Evolutionary conservation across 1,140 invertebrate genomes (phyloP).

Genomic region (Neuroterus valhalla): DNA sequence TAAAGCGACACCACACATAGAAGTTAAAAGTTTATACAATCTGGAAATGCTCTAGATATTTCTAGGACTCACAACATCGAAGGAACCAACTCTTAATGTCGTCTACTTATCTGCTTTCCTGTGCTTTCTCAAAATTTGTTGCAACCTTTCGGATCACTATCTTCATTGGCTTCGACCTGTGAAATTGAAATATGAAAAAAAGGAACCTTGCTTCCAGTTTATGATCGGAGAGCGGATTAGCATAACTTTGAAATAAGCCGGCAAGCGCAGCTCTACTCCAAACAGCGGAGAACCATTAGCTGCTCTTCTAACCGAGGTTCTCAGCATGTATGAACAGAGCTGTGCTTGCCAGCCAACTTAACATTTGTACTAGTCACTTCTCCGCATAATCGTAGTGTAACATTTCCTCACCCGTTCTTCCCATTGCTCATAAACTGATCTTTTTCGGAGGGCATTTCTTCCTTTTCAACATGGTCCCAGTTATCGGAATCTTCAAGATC

Average conservation of each 20-base stretch:
- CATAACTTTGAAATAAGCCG: too few relatives aligned
- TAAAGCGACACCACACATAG: slow-evolving; percentile 39
- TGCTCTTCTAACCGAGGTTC: too few relatives aligned
- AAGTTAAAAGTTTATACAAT: slow-evolving; percentile 49
- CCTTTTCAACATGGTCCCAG: slow-evolving; percentile 32
- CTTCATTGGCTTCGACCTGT: slow-evolving; percentile 39
- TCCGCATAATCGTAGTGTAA: too few relatives aligned
- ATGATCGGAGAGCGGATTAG: too few relatives aligned
- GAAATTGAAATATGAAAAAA: slow-evolving; percentile 30
- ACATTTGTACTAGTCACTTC: too few relatives aligned
- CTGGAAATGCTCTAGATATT: slow-evolving; percentile 59
- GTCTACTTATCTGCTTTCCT: slow-evolving; percentile 66
- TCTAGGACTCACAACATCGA: slow-evolving; percentile 63
- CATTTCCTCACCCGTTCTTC: slow-evolving; percentile 41
- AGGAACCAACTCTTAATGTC: slow-evolving; percentile 55
- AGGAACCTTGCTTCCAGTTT: not conserved
- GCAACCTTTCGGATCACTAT: slow-evolving; percentile 33
- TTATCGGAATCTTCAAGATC: slow-evolving; percentile 53
- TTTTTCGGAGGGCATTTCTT: slow-evolving; percentile 33
- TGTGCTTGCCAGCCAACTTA: too few relatives aligned
- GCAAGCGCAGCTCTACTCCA: too few relatives aligned
- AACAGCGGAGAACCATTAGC: too few relatives aligned
- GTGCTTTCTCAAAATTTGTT: slow-evolving; percentile 41
- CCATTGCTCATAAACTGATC: slow-evolving; percentile 34
- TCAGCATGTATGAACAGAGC: too few relatives aligned